Base-by-base conservation (phyloP, 1,140 invertebrate species). In the Theocolax elegans region DNA sequence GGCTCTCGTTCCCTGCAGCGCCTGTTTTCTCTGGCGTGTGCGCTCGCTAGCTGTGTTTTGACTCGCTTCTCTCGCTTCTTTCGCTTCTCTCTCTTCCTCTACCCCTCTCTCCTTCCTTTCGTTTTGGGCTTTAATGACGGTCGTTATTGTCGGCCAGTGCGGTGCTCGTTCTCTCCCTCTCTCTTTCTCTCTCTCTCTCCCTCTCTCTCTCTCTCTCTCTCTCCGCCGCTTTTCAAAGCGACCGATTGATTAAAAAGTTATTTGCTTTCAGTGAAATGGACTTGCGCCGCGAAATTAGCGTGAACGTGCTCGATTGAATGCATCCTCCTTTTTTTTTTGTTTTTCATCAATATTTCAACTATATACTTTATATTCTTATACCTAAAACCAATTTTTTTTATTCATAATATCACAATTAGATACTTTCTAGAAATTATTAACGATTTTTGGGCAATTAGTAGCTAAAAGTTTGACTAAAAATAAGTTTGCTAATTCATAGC, bases 191-290 rank as follows among this genome's bases (percentile, higher is more conserved):
- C n/a, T n/a, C n/a, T n/a, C n/a, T n/a, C n/a, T n/a, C n/a, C n/a
- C n/a, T n/a, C n/a, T n/a, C n/a, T n/a, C n/a, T n/a, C n/a, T n/a
- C n/a, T n/a, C n/a, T 10, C 12, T 0, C 23, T 17, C 42, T 44
- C 19, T 4, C 29, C 19, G n/a, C 2, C 9, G 1, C 15, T 54
- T 54, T 27, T 40, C 19, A 53, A 54, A 54, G 35, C 35, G 9
- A 2, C 23, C 35, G 63, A 58, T 58, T 67, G 54, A 58, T 67
- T 59, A 67, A 67, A 67, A 58, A 58, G 40, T 67, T 59, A 67
- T 59, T 58, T 31, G 21, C 46, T 31, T 29, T 54, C 44, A 38
- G 54, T 17, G 48, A 15, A 7, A 13, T 35, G 7, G 31, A 49
- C n/a, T 25, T 42, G 4, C 29, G 29, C 15, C 17, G 13, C 3